Percentiles rank a stretch among this genome's conserved stretches.
These are phyloP conservation scores for Notolabrus celidotus DNA, from an alignment of 2,797 vertebrate species.

Conservation along the genomic window DNA sequence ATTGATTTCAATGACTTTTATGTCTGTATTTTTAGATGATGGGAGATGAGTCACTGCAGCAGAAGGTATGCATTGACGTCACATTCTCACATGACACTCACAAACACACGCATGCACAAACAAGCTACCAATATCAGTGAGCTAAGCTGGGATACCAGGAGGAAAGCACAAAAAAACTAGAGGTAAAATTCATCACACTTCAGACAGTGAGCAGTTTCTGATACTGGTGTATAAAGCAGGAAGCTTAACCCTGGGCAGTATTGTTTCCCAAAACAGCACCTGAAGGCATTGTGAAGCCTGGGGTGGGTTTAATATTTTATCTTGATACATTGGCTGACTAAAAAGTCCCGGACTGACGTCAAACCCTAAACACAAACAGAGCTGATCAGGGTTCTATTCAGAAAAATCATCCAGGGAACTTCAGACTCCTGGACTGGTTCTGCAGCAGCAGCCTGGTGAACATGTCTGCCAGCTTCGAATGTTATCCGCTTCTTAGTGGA, in stretches of 20 bases:
- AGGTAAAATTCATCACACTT: background rate
- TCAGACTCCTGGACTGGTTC: background rate
- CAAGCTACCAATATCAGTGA: background rate
- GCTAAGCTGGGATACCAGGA: background rate
- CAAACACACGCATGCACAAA: background rate
- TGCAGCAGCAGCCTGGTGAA: background rate
- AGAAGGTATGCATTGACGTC: conserved; percentile 18
- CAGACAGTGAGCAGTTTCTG: background rate
- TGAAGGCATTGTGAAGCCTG: background rate
- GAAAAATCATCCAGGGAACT: background rate
- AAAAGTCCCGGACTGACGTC: background rate
- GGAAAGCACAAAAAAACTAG: background rate
- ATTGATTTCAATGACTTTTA: background rate
- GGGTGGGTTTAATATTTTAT: background rate
- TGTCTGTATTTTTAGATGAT: conserved; percentile 24
- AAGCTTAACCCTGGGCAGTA: background rate
- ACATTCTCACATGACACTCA: conserved; percentile 13
- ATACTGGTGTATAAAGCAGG: background rate
- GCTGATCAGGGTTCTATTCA: background rate
- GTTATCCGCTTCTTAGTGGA: background rate
- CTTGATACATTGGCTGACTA: background rate
- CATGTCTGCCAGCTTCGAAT: background rate
- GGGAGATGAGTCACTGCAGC: conserved; percentile 26
- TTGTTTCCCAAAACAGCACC: conserved; percentile 13
- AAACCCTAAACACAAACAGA: background rate